Evolutionary conservation across 2,888 invertebrate species (phyloP).

Genomic region (Rhopalosiphum nymphaeae): DNA sequence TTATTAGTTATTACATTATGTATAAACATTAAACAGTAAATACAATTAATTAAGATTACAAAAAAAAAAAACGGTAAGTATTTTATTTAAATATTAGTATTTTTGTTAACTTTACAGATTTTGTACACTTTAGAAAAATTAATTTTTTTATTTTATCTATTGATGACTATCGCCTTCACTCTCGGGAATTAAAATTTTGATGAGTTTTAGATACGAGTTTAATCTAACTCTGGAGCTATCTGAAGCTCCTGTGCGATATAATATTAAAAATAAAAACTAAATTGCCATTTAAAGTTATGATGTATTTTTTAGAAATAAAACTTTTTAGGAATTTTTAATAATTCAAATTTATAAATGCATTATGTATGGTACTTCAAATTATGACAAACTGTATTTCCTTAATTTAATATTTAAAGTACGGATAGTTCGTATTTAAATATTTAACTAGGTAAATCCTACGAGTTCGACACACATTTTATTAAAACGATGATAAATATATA

Average conservation of each 20-base stretch:
- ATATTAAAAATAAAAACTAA: background rate
- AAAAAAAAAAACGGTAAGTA: background rate
- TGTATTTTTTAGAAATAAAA: background rate
- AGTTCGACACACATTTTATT: background rate
- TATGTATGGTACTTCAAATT: background rate
- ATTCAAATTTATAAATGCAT: background rate
- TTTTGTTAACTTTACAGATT: conserved; percentile 1
- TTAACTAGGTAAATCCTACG: background rate
- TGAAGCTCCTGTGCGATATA: background rate
- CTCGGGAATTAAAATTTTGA: background rate
- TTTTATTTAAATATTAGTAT: background rate
- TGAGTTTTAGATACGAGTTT: background rate
- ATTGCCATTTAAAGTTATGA: background rate
- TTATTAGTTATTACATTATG: background rate
- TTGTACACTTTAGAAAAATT: background rate
- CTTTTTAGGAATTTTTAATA: background rate
- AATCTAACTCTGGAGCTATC: background rate
- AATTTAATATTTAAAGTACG: background rate
- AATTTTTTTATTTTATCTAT: background rate
- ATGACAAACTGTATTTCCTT: background rate
- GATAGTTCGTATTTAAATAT: background rate
- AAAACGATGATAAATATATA: background rate
- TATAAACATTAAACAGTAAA: background rate
- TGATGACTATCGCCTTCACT: background rate
- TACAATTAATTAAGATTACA: background rate